These are phyloP conservation scores for Danio aesculapii DNA, from an alignment of 2,797 vertebrate species.

Conservation along the genomic window DNA sequence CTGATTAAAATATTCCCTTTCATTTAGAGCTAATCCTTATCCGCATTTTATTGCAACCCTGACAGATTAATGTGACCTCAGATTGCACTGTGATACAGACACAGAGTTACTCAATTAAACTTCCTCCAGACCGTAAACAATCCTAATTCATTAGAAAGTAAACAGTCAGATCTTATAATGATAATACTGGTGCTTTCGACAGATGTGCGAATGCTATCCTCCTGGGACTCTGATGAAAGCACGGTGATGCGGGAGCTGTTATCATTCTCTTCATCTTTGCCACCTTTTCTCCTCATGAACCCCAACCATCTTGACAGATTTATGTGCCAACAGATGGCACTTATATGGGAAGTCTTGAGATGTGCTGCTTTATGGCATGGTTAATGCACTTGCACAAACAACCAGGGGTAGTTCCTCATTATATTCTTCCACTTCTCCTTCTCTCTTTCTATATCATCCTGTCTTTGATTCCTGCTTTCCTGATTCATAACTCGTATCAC, in stretches of 20 bases:
- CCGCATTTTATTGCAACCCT: conserved; percentile 81
- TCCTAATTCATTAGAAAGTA: conserved; percentile 56
- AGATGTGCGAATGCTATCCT: conserved; percentile 42
- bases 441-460: conserved; percentile 51
- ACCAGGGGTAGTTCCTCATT: conserved; percentile 68
- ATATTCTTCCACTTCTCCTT: conserved; percentile 54
- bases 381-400: conserved; percentile 98
- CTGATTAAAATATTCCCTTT: conserved; percentile 84
- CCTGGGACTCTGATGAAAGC: conserved; percentile 59
- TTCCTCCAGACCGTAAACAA: conserved; percentile 76
- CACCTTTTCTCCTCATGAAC: conserved; percentile 77
- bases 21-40: conserved; percentile 76
- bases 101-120: conserved; percentile 63
- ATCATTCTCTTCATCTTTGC: conserved; percentile 82
- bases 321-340: conserved; percentile 95
- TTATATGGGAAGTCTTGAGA: conserved; percentile 95
- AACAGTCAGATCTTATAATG: conserved; percentile 22
- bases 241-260: conserved; percentile 64
- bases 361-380: conserved; percentile 95
- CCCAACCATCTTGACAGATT: conserved; percentile 88
- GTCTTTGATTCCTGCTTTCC: conserved; percentile 57
- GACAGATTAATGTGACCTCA: conserved; percentile 82
- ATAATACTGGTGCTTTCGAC: conserved; percentile 29
- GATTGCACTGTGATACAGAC: conserved; percentile 76
- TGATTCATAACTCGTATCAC: conserved; percentile 23